Evolutionary conservation across 2,797 vertebrate genomes (phyloP).

Genomic region (Apogon talboti): DNA sequence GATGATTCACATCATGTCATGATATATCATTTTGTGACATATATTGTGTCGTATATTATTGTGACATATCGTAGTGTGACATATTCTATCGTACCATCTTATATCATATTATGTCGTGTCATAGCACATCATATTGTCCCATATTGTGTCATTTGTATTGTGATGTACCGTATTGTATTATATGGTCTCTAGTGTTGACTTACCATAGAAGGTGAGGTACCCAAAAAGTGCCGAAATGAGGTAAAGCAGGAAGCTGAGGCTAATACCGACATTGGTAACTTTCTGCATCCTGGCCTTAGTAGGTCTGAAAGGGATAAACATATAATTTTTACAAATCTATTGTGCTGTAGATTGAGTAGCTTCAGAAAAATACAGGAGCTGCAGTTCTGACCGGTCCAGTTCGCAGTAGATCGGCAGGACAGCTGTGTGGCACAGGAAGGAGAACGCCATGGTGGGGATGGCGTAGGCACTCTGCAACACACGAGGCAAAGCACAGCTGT

Average conservation of each 20-base stretch:
- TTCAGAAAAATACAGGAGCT: neutral
- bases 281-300: conserved; percentile 93
- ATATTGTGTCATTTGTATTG: too few species aligned
- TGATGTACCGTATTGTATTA: too few species aligned
- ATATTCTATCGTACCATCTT: too few species aligned
- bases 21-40: too few species aligned
- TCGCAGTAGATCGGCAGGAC: conserved; percentile 96
- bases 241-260: conserved; percentile 91
- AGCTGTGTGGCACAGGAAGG: conserved; percentile 97
- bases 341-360: neutral
- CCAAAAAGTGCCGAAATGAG: conserved; percentile 92
- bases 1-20: too few species aligned
- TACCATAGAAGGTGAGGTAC: conserved; percentile 97
- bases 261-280: conserved; percentile 87
- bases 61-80: too few species aligned
- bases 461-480: conserved; percentile 91
- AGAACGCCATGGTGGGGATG: conserved; percentile 95
- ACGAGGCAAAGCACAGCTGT: conserved; percentile 34
- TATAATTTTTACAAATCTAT: neutral
- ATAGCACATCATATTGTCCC: too few species aligned
- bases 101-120: too few species aligned
- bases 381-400: conserved; percentile 86
- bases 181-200: conserved; percentile 39
- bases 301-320: conserved; percentile 82
- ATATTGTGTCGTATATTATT: too few species aligned